Evolutionary conservation across 1,140 invertebrate genomes (phyloP).

Genomic region (Laupala kohalensis): DNA sequence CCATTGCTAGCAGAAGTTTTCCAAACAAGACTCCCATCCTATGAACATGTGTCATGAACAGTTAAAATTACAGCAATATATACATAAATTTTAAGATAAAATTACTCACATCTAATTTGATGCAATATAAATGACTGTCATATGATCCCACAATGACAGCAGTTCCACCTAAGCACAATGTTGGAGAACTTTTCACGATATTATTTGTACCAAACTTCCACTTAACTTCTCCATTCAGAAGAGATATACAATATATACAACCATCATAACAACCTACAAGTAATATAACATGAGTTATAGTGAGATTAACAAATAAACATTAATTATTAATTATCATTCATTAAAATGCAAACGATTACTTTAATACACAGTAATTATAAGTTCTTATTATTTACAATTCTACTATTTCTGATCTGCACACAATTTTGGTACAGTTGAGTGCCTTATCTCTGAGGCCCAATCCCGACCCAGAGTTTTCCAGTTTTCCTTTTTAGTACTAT

Average conservation of each 20-base stretch:
- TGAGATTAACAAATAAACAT: neutral
- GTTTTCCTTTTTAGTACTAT: too few relatives aligned
- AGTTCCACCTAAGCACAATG: conserved; percentile 26
- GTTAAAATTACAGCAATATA: neutral
- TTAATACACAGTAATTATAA: too few relatives aligned
- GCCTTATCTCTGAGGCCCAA: too few relatives aligned
- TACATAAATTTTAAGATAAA: conserved; percentile 9
- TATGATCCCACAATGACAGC: conserved; percentile 52
- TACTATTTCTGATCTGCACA: too few relatives aligned
- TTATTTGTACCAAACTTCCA: conserved; percentile 47
- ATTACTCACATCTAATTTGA: conserved; percentile 37
- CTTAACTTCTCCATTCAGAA: conserved; percentile 34
- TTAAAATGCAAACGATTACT: too few relatives aligned
- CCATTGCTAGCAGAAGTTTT: conserved; percentile 29
- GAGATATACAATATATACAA: conserved; percentile 43
- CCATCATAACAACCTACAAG: conserved; percentile 52
- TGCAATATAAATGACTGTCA: conserved; percentile 45
- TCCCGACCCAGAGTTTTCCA: too few relatives aligned
- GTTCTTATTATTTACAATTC: too few relatives aligned
- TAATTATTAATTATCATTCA: neutral
- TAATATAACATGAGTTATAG: conserved; percentile 4
- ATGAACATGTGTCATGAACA: conserved; percentile 17
- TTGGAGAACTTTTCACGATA: conserved; percentile 52
- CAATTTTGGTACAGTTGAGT: too few relatives aligned
- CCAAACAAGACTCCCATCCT: conserved; percentile 33